These are phyloP conservation scores for Addax nasomaculatus DNA, from an alignment of 2,113 vertebrate genomes.

Conservation along the genomic window DNA sequence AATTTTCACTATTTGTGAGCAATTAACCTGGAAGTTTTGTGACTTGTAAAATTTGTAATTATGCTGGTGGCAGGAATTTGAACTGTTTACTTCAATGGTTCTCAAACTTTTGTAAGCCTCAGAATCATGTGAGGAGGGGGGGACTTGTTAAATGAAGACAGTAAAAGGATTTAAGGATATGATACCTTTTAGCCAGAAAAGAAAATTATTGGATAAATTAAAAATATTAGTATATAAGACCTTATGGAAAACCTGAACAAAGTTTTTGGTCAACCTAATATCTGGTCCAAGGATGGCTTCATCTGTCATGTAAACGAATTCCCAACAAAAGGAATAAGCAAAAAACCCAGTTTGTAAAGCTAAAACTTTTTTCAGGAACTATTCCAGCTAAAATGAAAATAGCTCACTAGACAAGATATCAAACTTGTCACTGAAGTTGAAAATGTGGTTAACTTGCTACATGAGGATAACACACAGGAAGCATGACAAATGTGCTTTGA, in stretches of 20 bases:
- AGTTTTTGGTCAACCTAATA: background rate
- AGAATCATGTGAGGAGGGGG: background rate
- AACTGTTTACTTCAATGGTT: background rate
- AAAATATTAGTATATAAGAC: background rate
- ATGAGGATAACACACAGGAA: conserved; percentile 17
- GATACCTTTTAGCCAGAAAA: background rate
- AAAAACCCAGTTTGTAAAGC: background rate
- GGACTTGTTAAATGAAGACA: background rate
- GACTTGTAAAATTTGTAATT: background rate
- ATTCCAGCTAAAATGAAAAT: conserved; percentile 4
- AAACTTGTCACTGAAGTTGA: background rate
- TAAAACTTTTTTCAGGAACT: background rate
- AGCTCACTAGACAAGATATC: background rate
- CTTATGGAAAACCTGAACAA: background rate
- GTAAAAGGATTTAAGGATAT: background rate
- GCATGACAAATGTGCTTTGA: background rate
- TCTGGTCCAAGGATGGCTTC: background rate
- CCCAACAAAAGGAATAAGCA: background rate
- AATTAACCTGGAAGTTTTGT: background rate
- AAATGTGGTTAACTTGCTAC: conserved; percentile 6
- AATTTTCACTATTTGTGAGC: background rate
- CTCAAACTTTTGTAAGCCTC: background rate
- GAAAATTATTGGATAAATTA: background rate
- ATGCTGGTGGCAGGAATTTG: background rate
- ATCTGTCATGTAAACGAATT: background rate